Evolutionary conservation across 1,140 invertebrate species (phyloP).

Genomic region (Trachymyrmex septentrionalis): DNA sequence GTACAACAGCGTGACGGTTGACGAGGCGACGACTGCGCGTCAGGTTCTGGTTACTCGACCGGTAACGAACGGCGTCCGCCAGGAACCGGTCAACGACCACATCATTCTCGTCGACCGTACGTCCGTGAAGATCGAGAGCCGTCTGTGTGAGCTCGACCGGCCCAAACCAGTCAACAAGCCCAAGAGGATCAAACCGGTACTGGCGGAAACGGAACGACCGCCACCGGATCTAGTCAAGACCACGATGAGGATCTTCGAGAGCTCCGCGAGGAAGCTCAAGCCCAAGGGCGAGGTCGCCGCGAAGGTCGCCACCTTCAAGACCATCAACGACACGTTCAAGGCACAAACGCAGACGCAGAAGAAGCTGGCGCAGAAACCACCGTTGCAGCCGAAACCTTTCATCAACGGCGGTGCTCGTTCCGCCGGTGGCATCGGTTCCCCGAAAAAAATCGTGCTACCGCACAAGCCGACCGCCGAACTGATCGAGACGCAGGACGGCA

Average conservation of each 20-base stretch:
- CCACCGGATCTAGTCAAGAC: constrained; percentile 95
- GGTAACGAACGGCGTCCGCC: constrained; percentile 72
- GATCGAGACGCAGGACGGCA: constrained; percentile 72
- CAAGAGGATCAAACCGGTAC: constrained; percentile 89
- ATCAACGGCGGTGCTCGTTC: constrained; percentile 73
- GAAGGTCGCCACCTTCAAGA: constrained; percentile 89
- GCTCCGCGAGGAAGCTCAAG: constrained; percentile 87
- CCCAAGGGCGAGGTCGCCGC: constrained; percentile 89
- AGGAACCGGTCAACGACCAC: constrained; percentile 86
- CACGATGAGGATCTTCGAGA: constrained; percentile 94
- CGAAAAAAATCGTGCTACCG: constrained; percentile 79
- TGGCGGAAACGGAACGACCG: constrained; percentile 93
- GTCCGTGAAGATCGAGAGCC: constrained; percentile 91
- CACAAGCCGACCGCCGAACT: constrained; percentile 77
- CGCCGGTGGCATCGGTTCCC: constrained; percentile 65
- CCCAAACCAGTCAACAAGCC: constrained; percentile 87
- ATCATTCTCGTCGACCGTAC: constrained; percentile 92
- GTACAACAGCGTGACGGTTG: constrained; percentile 84
- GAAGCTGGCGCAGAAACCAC: constrained; percentile 84
- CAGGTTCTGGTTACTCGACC: constrained; percentile 7
- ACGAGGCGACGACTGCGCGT: constrained; percentile 60
- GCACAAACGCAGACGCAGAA: constrained; percentile 83
- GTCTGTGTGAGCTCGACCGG: constrained; percentile 84
- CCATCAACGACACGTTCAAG: constrained; percentile 89
- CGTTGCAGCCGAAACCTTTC: constrained; percentile 84